A percentile compares a stretch with the other conserved stretches of the same genome.
phyloP scores from a whole-genome alignment of 2,113 vertebrate species.

The Numenius arquata region DNA sequence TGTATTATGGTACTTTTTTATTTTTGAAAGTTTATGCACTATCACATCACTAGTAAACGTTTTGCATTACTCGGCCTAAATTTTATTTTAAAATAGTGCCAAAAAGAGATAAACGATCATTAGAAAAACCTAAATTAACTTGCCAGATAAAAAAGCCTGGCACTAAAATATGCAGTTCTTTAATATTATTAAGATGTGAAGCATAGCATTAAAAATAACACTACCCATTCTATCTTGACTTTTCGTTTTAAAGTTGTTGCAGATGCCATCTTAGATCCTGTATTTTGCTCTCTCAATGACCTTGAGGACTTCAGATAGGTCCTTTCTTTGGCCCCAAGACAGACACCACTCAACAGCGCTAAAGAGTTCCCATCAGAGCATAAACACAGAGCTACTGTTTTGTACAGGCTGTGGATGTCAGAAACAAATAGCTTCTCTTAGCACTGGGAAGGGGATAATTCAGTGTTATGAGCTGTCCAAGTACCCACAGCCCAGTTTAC shows the following conservation, averaged over 20 bases:
- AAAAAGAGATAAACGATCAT: neutral
- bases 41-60: neutral
- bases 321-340: neutral
- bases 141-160: neutral
- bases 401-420: neutral
- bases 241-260: neutral
- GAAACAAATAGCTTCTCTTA: neutral
- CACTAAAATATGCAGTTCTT: neutral
- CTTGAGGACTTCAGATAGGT: neutral
- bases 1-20: neutral
- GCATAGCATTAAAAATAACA: neutral
- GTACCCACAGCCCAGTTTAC: neutral
- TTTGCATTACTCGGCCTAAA: neutral
- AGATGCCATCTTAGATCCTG: neutral
- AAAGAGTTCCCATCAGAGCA: neutral
- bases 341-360: neutral
- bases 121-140: neutral
- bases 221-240: neutral
- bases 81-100: neutral
- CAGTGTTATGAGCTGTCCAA: neutral
- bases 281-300: neutral
- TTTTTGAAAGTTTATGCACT: neutral
- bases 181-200: neutral
- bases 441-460: neutral
- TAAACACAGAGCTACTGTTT: neutral